Evolutionary conservation across 30 jellyfish, hydroid and myxozoan species (phyloP).

Genomic region (Aurelia sp.): DNA sequence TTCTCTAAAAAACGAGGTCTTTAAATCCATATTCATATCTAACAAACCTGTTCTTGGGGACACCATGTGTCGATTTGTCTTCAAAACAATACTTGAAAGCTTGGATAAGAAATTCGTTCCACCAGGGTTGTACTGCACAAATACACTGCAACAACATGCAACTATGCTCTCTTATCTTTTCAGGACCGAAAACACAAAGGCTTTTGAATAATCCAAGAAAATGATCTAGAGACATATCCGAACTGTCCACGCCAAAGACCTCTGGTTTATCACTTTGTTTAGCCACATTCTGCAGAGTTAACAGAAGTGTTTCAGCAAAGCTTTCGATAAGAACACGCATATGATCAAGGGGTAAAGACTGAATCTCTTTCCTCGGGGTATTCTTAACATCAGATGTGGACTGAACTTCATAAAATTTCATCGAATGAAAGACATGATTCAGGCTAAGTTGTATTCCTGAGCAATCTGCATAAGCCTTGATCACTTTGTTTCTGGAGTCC

Average conservation of each 20-base stretch:
- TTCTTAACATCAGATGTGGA: not conserved
- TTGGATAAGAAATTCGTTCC: constrained; percentile 72
- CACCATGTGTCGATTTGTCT: constrained; percentile 39
- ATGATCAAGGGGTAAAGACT: constrained; percentile 36
- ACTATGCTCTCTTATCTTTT: constrained; percentile 54
- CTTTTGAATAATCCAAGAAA: constrained; percentile 59
- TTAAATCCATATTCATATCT: too few relatives aligned
- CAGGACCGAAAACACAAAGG: constrained; percentile 74
- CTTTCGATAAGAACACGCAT: constrained; percentile 71
- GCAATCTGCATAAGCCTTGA: constrained; percentile 58
- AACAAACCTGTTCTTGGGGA: constrained; percentile 78
- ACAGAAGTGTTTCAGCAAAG: constrained; percentile 44
- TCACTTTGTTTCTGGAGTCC: not conserved
- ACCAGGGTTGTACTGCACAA: constrained; percentile 74
- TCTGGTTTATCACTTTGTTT: not conserved
- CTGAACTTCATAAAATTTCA: constrained; percentile 37
- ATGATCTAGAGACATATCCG: constrained; percentile 35
- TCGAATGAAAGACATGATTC: constrained; percentile 53
- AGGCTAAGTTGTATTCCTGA: constrained; percentile 50
- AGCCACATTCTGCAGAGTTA: constrained; percentile 13
- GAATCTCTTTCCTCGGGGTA: not conserved
- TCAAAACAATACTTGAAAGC: constrained; percentile 64
- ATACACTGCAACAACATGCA: constrained; percentile 58
- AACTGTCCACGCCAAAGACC: not conserved
- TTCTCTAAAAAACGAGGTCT: too few relatives aligned